Evolutionary conservation across 1,140 invertebrate genomes (phyloP).

Genomic region (Philotrypesis tridentata): DNA sequence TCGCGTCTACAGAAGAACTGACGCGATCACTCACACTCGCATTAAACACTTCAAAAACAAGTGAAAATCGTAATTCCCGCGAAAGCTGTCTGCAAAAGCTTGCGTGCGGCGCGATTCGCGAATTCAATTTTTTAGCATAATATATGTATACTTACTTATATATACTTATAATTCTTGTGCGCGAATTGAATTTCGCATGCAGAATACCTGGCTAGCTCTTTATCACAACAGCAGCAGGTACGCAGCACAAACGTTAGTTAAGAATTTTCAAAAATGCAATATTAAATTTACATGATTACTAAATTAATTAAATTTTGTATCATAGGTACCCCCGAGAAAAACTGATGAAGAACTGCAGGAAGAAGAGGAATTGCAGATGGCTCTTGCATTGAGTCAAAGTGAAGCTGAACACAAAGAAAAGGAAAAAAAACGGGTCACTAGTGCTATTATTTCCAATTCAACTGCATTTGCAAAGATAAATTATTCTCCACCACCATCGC

Average conservation of each 20-base stretch:
- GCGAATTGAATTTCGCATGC: too few species aligned
- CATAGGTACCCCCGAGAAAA: conserved; percentile 83
- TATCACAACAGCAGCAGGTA: conserved; percentile 87
- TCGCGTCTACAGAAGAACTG: too few species aligned
- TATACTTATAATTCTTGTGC: too few species aligned
- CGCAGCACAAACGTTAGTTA: conserved; percentile 2
- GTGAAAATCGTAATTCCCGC: too few species aligned
- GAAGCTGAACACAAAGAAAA: conserved; percentile 97
- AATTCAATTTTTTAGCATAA: too few species aligned
- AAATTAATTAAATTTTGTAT: not conserved
- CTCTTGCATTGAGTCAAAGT: conserved; percentile 96
- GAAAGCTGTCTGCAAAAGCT: too few species aligned
- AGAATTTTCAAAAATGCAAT: conserved; percentile 15
- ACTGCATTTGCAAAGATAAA: conserved; percentile 60
- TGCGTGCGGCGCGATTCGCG: too few species aligned
- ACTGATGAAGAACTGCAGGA: conserved; percentile 94
- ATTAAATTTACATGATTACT: not conserved
- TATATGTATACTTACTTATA: too few species aligned
- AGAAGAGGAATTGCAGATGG: conserved; percentile 97
- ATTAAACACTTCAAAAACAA: too few species aligned
- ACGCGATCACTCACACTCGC: too few species aligned
- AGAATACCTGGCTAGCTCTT: conserved; percentile 89
- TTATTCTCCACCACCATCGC: conserved; percentile 69
- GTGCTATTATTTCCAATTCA: conserved; percentile 69
- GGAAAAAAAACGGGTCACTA: conserved; percentile 76